These are phyloP conservation scores for Protobothrops flavoviridis DNA, from an alignment of 2,113 vertebrate species.

Conservation along the genomic window DNA sequence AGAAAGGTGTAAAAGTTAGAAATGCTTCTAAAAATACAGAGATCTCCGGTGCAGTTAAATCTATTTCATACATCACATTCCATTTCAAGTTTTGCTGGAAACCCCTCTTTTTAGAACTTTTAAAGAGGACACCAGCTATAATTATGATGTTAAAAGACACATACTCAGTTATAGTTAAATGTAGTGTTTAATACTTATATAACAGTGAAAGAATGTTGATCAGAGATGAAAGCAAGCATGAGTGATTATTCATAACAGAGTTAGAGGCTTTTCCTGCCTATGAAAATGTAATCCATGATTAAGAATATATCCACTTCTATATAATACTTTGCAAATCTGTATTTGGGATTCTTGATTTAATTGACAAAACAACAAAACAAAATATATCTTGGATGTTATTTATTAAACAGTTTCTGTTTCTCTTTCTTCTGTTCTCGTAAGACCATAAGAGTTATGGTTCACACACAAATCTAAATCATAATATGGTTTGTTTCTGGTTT, in stretches of 20 bases:
- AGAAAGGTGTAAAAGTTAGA: neutral
- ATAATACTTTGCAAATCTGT: neutral
- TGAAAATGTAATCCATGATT: neutral
- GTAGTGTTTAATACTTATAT: neutral
- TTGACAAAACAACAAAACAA: neutral
- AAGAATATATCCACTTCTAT: neutral
- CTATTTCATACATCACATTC: slow-evolving; percentile 6
- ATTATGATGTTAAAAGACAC: neutral
- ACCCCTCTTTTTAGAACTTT: neutral
- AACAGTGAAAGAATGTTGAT: neutral
- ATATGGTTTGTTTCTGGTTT: neutral
- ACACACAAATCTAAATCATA: neutral
- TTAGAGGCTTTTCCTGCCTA: neutral
- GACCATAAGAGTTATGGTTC: neutral
- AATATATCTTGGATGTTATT: neutral
- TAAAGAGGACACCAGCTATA: neutral
- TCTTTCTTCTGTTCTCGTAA: neutral
- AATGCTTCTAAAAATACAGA: neutral
- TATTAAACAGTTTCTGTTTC: neutral
- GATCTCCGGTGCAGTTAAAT: neutral
- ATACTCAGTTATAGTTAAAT: neutral
- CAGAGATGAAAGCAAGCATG: neutral
- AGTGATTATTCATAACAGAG: neutral
- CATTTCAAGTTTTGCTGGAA: neutral
- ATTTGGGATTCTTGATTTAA: neutral